phyloP scores from a whole-genome alignment of 2,888 invertebrate species.

The Callimorpha dominula region DNA sequence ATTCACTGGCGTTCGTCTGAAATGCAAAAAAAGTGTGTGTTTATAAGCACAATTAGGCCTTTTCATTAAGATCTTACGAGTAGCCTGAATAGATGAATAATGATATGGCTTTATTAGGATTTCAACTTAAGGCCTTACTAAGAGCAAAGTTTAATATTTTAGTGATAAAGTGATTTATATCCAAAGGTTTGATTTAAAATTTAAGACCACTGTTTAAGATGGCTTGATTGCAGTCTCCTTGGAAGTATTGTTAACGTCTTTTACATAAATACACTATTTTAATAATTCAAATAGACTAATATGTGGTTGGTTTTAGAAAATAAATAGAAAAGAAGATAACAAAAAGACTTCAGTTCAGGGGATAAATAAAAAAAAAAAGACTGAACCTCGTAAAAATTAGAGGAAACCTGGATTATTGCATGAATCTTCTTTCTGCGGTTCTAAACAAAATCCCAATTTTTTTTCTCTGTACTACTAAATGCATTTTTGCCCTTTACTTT shows the following conservation, averaged over 20 bases:
- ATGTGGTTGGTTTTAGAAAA: no score
- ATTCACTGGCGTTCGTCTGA: slow-evolving; percentile 87
- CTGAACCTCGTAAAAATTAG: no score
- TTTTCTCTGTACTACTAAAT: no score
- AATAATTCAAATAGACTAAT: no score
- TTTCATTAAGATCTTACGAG: not conserved
- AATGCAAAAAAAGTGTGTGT: slow-evolving; percentile 11
- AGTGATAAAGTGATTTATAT: not conserved
- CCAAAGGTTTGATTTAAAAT: not conserved
- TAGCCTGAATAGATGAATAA: not conserved
- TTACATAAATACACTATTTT: not conserved
- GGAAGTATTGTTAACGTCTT: no score
- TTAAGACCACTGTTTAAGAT: not conserved
- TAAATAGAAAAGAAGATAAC: no score
- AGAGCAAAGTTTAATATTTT: not conserved
- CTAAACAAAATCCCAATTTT: no score
- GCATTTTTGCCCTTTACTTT: no score
- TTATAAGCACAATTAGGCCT: not conserved
- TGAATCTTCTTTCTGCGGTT: no score
- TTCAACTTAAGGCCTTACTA: not conserved
- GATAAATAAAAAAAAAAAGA: no score
- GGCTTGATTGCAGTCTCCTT: not conserved
- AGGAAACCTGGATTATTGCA: no score
- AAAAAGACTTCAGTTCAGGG: no score
- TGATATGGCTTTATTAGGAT: not conserved